Base-by-base conservation (phyloP, 64 coral and sea anemone species). In the Montipora sp. region DNA sequence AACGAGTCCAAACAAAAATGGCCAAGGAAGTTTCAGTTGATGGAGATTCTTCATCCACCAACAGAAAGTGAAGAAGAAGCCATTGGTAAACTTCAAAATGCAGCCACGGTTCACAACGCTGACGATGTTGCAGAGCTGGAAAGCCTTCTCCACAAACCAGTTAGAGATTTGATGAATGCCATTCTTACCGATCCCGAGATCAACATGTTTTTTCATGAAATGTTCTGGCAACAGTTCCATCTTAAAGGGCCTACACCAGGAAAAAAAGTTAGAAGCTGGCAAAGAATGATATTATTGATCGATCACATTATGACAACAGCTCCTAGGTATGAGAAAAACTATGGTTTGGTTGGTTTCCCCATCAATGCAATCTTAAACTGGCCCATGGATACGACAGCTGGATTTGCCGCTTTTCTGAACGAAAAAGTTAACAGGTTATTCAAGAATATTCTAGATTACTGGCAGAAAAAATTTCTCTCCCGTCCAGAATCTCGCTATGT, bases 291-390 rank as follows among this genome's bases (percentile, higher is more conserved):
- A 67, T 0, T 93, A 18, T 0, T 90, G 2, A 86, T 96, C 74
- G 51, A 96, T 63, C 1, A 5, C 48, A 90, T 93, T 74, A 96
- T 96, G 95, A 93, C 90, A 13, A 96, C 0, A 45, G 95, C 95
- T 90, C 95, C 95, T 1, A 16, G 90, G 49, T 96, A 58, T 51
- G 93, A 93, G 75, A 73, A 93, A 87, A 75, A 48, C 36, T 36
- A 36, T 90, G 91, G 80, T 86, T 80, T 96, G 80, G 90, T 90
- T 80, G 75, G 79, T 16, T 88, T 88, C 66, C 95, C 95, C 23
- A 96, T 96, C 77, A 87, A 90, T 66, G 91, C 77, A 0, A 93
- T 93, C 75, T 77, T 96, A 58, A 93, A 93, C 59, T 96, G 91
- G 95, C 81, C 87, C 1, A 96, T 96, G 91, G 68, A 51, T 75